These are phyloP conservation scores for Spisula solida DNA, from an alignment of 2,888 invertebrate species.

Conservation along the genomic window DNA sequence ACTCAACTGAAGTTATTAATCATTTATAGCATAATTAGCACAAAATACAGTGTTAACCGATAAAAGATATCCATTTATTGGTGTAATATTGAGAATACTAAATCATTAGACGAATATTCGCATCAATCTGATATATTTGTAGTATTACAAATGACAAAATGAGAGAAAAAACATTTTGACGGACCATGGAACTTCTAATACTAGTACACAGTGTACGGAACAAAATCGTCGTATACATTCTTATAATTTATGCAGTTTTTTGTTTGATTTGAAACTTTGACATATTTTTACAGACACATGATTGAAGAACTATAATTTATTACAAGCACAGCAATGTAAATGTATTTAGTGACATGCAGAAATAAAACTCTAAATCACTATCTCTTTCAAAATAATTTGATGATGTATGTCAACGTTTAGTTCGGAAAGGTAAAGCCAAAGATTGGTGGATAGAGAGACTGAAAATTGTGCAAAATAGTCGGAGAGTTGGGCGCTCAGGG, in stretches of 20 bases:
- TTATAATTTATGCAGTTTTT: neutral
- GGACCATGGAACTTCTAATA: neutral
- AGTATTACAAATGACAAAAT: conserved; percentile 1
- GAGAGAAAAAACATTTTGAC: neutral
- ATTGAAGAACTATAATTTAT: neutral
- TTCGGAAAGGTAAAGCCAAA: no score
- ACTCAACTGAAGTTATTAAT: neutral
- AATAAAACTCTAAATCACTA: no score
- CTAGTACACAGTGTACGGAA: no score
- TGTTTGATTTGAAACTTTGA: neutral
- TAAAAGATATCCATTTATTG: neutral
- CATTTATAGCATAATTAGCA: conserved; percentile 9
- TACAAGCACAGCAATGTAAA: neutral
- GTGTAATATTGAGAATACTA: neutral
- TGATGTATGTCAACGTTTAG: no score
- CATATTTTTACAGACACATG: neutral
- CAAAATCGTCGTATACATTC: neutral
- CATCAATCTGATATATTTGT: neutral
- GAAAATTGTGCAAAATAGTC: no score
- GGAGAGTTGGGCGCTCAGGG: no score
- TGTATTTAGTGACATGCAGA: no score
- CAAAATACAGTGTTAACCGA: neutral
- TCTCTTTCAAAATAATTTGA: neutral
- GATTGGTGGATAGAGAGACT: no score
- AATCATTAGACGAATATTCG: neutral